Evolutionary conservation across 2,797 vertebrate genomes (phyloP), one percentile per base, ranked within the genome.

Genomic region (Geotrypetes seraphini): DNA sequence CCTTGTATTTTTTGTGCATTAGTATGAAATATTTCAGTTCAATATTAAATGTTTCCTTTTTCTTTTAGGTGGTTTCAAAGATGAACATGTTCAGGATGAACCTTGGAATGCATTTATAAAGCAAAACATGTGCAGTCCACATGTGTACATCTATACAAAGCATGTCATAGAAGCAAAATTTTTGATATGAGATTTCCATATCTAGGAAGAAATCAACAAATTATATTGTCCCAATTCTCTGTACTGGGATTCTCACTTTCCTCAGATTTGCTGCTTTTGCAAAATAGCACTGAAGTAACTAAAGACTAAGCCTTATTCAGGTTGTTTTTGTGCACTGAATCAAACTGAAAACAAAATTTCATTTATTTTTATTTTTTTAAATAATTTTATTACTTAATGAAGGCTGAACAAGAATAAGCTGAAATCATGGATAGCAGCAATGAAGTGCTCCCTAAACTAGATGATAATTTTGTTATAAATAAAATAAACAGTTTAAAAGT

Each of bases 401-500:
- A 35, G 29, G 23, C 20, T 39, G 36, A 29, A 31, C 40, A 48
- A 21, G 49, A 47, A 18, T 28, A 60, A 55, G 47, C 53, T 3
- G 17, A 15, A 41, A 41, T 38, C 31, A 65, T 70, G 69, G 69
- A 71, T 43, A 43, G 28, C n/a, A 39, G 16, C 52, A 54, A 43
- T 40, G 47, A 45, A 39, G 13, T 25, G 17, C 43, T 8, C 25
- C 66, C 51, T 29, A 25, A 22, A 33, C 66, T 55, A 52, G 70
- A 47, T 21, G 39, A 52, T 28, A 69, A 33, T 34, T 66, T 69
- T 19, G 39, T 66, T 10, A 39, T 66, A 19, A 51, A 53, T 19
- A 68, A 71, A 50, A 44, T 65, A 36, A 65, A 7, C 40, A 51
- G 36, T 15, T 57, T 75, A 36, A 75, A 80, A 67, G 45, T 40